Evolutionary conservation across 2,113 vertebrate species (phyloP).

Genomic region (Labeo rohita): DNA sequence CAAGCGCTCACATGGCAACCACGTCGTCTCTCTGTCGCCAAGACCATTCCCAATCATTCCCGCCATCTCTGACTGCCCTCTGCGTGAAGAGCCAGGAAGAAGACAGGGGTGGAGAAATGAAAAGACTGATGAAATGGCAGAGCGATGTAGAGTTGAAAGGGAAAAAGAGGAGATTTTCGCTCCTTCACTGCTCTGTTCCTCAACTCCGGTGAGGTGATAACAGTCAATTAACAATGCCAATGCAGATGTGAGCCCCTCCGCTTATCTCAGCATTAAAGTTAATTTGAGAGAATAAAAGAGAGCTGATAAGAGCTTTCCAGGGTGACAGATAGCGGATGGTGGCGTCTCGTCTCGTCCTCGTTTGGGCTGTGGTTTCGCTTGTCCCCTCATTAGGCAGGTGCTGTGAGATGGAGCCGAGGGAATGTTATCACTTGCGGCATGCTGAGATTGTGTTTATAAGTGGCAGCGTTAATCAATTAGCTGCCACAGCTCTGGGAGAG

Average conservation of each 20-base stretch:
- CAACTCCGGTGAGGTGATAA: slow-evolving; percentile 1
- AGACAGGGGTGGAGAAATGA: slow-evolving; percentile 1
- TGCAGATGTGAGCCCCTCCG: slow-evolving; percentile 25
- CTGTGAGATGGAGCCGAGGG: slow-evolving; percentile 51
- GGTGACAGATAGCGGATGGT: slow-evolving; percentile 34
- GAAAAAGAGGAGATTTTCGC: slow-evolving; percentile 22
- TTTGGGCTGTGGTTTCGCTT: slow-evolving; percentile 50
- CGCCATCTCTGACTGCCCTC: neutral
- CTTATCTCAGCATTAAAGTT: slow-evolving; percentile 58
- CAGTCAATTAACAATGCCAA: slow-evolving; percentile 29
- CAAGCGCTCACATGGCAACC: slow-evolving; percentile 10
- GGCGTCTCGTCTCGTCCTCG: slow-evolving; percentile 27
- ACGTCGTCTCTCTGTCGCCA: slow-evolving; percentile 2
- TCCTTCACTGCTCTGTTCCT: neutral
- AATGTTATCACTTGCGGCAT: slow-evolving; percentile 64
- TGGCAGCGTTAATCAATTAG: slow-evolving; percentile 67
- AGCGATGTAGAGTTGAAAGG: slow-evolving; percentile 28
- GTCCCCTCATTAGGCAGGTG: slow-evolving; percentile 65
- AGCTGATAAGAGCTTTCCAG: slow-evolving; percentile 54
- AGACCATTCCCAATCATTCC: slow-evolving; percentile 17
- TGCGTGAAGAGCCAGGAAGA: neutral
- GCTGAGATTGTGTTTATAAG: slow-evolving; percentile 62
- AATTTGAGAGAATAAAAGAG: slow-evolving; percentile 52
- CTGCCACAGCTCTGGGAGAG: neutral
- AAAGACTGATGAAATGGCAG: slow-evolving; percentile 19